Conservation (phyloP, 2,888 invertebrate species). For the Flexamia atlantica region DNA sequence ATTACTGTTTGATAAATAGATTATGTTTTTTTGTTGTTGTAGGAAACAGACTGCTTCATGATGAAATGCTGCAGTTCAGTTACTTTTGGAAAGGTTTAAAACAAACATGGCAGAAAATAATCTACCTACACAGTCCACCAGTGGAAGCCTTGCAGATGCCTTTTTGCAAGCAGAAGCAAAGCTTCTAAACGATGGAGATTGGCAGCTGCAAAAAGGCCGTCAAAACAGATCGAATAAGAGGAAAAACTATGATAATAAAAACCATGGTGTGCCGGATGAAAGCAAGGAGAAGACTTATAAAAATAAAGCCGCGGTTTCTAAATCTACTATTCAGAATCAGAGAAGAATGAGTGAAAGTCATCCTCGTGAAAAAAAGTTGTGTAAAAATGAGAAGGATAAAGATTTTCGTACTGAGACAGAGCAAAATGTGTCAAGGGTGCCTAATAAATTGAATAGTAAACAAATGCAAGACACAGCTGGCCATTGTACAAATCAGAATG, state of each 20-base stretch:
- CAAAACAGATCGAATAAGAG: background rate
- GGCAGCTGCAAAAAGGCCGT: constrained; percentile 3
- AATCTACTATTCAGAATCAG: background rate
- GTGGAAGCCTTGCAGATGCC: background rate
- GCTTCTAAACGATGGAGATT: constrained; percentile 1
- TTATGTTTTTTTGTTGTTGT: background rate
- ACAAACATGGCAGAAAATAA: background rate
- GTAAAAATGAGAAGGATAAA: constrained; percentile 2
- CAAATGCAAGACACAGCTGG: background rate
- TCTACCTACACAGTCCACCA: background rate
- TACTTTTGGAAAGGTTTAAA: background rate
- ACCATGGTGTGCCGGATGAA: background rate
- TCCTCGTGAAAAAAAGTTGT: background rate
- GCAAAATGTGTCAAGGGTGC: background rate
- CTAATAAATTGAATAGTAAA: background rate
- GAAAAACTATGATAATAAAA: background rate
- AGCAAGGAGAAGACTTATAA: background rate
- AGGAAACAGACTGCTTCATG: background rate
- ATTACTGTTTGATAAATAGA: too few relatives aligned
- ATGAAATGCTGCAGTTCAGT: background rate
- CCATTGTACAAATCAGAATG: background rate
- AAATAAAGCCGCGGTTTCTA: background rate
- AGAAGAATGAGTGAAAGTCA: background rate
- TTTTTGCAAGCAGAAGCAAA: constrained; percentile 20
- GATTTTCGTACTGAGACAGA: background rate